These are phyloP conservation scores for Trachelus iudaicus DNA, from an alignment of 2,888 invertebrate genomes.

Conservation along the genomic window DNA sequence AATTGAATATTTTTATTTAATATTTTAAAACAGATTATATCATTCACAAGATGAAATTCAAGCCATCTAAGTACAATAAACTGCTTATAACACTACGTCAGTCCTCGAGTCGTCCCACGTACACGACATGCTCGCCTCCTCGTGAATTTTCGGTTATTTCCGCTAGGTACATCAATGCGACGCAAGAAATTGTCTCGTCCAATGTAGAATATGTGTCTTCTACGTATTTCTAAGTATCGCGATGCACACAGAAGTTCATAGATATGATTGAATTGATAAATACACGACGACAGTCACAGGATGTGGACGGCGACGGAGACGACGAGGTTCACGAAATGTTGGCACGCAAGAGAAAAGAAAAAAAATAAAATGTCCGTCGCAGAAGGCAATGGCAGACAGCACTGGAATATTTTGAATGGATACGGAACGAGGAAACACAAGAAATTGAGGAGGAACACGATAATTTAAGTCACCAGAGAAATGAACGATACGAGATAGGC, in stretches of 20 bases:
- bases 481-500: background rate
- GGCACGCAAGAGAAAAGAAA: background rate
- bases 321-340: background rate
- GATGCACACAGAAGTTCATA: background rate
- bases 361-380: background rate
- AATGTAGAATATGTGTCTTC: background rate
- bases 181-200: background rate
- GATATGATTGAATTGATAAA: background rate
- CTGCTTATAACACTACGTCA: background rate
- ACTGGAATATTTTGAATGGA: background rate
- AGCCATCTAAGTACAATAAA: background rate
- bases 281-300: background rate
- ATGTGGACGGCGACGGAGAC: background rate
- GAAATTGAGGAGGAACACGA: background rate
- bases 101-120: background rate
- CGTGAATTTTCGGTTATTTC: background rate
- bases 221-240: background rate
- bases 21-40: background rate
- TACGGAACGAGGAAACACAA: background rate
- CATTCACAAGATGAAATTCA: background rate
- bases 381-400: background rate
- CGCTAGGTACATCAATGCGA: background rate
- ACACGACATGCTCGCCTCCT: background rate
- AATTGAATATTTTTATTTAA: background rate
- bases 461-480: background rate